phyloP scores from a whole-genome alignment of 1,140 invertebrate species.

The Meloidogyne floridensis region DNA sequence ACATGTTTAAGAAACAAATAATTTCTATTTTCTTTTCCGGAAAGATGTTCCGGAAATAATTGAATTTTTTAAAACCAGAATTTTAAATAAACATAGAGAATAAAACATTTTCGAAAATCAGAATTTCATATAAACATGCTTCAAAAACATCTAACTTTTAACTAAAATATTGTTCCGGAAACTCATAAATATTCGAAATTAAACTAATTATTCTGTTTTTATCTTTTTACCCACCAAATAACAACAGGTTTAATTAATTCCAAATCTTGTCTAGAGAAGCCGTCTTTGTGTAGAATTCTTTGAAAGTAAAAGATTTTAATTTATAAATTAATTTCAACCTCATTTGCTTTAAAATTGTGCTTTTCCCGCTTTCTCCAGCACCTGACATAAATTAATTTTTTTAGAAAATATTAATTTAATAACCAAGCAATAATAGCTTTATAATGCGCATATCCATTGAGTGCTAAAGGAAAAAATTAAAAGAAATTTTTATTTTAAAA shows the following conservation, averaged over 20 bases:
- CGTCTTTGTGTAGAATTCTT: conserved; percentile 62
- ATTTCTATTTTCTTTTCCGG: no score
- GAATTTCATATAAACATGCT: background rate
- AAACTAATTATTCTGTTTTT: no score
- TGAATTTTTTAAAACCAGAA: no score
- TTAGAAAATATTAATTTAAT: conserved; percentile 12
- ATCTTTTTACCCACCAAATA: background rate
- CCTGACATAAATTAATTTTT: conserved; percentile 41
- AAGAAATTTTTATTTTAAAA: background rate
- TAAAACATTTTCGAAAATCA: background rate
- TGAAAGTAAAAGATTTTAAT: background rate
- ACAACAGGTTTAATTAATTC: conserved; percentile 65
- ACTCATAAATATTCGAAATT: no score
- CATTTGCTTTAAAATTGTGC: conserved; percentile 69
- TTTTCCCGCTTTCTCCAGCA: conserved; percentile 69
- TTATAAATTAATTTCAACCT: conserved; percentile 40
- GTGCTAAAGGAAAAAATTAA: conserved; percentile 38
- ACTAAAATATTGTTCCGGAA: background rate
- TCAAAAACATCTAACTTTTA: no score
- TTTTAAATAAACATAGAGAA: no score
- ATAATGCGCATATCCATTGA: conserved; percentile 63
- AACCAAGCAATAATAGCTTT: conserved; percentile 63
- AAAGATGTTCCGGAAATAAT: no score
- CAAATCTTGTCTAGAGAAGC: conserved; percentile 62
- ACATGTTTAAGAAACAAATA: no score